These are phyloP conservation scores for Morus bassanus DNA, from an alignment of 2,797 vertebrate species.

Conservation along the genomic window DNA sequence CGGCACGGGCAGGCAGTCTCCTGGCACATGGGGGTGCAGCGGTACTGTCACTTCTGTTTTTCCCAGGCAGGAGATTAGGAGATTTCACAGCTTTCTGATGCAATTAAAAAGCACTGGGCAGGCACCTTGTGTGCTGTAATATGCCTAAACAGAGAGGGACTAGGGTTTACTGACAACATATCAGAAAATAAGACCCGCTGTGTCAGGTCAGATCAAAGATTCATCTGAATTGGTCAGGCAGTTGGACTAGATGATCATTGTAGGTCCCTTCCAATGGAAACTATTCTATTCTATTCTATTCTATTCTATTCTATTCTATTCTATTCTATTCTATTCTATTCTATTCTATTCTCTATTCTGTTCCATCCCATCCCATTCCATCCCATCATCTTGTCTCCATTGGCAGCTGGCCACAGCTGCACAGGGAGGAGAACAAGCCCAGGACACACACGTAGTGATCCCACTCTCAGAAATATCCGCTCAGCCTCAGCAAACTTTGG, in stretches of 20 bases:
- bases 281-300: no score
- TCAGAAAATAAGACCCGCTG: background rate
- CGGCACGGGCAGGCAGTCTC: background rate
- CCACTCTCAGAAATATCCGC: background rate
- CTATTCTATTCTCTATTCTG: no score
- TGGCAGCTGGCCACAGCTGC: background rate
- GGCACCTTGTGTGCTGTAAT: background rate
- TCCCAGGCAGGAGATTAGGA: background rate
- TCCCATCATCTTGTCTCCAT: background rate
- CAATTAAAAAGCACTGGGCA: background rate
- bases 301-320: no score
- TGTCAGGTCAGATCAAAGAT: background rate
- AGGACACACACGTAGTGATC: background rate
- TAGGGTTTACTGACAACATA: background rate
- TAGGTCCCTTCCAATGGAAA: background rate
- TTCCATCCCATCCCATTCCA: no score
- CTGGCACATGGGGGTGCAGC: rapidly evolving
- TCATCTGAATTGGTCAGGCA: background rate
- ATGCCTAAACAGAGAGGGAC: background rate
- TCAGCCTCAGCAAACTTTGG: background rate
- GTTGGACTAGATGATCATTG: background rate
- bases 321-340: no score
- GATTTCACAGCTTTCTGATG: background rate
- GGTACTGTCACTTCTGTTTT: background rate
- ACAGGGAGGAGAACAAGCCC: background rate